phyloP scores from a whole-genome alignment of 2,113 vertebrate species.

The Atlantisia rogersi region DNA sequence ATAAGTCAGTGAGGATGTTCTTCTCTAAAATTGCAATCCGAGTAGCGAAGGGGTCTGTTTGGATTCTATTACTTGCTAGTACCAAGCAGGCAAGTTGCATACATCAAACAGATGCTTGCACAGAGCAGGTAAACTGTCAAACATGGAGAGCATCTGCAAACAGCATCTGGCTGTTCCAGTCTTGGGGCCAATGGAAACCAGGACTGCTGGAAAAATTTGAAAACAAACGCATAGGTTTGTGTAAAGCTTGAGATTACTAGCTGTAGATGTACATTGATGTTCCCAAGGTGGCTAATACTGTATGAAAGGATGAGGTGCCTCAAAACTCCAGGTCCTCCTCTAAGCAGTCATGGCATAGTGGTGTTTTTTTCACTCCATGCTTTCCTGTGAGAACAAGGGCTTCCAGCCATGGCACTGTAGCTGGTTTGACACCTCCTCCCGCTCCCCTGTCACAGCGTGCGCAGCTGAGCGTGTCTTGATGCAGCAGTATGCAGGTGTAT shows the following conservation, averaged over 20 bases:
- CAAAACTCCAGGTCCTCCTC: background rate
- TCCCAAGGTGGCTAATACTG: background rate
- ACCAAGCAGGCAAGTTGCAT: background rate
- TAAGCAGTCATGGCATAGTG: background rate
- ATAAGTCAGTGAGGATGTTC: background rate
- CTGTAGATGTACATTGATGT: background rate
- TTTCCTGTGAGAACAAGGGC: background rate
- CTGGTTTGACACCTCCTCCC: background rate
- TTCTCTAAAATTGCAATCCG: background rate
- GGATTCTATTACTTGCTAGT: background rate
- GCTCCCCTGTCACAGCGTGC: background rate
- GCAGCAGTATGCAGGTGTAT: background rate
- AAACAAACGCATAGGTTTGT: background rate
- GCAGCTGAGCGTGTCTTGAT: background rate
- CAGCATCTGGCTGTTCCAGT: background rate
- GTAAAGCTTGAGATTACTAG: background rate
- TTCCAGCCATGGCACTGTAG: background rate
- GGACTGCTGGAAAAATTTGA: background rate
- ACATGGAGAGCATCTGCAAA: background rate
- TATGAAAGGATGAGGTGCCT: background rate
- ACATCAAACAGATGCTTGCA: background rate
- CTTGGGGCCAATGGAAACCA: background rate
- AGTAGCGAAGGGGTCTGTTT: background rate
- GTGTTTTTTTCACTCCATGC: background rate
- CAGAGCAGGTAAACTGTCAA: background rate